Evolutionary conservation across 1,140 invertebrate genomes (phyloP).

Genomic region (Pemphigus obesinymphae): DNA sequence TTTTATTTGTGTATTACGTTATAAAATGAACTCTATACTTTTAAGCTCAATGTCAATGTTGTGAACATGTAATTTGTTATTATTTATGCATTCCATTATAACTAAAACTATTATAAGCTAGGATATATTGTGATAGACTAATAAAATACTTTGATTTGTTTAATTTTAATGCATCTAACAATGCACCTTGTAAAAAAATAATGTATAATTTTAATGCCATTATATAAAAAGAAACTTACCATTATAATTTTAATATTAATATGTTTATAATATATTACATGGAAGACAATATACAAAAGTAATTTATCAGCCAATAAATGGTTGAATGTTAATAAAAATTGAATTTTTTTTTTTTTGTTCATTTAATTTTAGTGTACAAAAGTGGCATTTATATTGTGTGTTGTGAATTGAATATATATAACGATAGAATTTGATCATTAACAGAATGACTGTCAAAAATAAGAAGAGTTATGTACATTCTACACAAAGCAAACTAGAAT

Average conservation of each 20-base stretch:
- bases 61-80: not conserved
- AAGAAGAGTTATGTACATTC: too few relatives aligned
- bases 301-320: not conserved
- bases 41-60: constrained; percentile 24
- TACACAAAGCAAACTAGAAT: too few relatives aligned
- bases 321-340: not conserved
- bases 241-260: constrained; percentile 12
- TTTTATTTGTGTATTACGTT: not conserved
- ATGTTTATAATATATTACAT: not conserved
- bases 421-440: too few relatives aligned
- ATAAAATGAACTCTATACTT: not conserved
- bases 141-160: constrained; percentile 1
- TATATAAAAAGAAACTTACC: not conserved
- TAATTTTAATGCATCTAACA: not conserved
- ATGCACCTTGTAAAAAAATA: not conserved
- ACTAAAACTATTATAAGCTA: not conserved
- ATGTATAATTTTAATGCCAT: constrained; percentile 3
- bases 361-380: too few relatives aligned
- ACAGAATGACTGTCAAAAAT: too few relatives aligned
- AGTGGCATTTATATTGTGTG: too few relatives aligned
- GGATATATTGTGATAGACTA: constrained; percentile 18
- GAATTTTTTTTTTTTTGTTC: too few relatives aligned
- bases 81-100: constrained; percentile 18
- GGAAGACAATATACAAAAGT: not conserved
- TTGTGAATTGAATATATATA: too few relatives aligned